phyloP scores from a whole-genome alignment of 2,888 invertebrate species.

The Polymixis lichenea region DNA sequence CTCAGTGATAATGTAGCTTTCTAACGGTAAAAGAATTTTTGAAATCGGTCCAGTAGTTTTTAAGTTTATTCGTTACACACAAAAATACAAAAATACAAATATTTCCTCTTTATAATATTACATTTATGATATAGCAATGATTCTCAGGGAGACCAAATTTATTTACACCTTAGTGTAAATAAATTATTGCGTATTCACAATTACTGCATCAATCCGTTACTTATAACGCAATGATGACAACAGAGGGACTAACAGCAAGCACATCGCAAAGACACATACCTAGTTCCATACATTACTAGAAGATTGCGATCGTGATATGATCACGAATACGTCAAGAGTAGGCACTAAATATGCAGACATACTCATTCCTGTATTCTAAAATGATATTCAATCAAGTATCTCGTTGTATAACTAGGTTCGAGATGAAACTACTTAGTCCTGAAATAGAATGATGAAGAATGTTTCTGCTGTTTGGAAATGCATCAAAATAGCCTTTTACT shows the following conservation, averaged over 20 bases:
- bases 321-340: conserved; percentile 47
- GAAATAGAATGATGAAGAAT: background rate
- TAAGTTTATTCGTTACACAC: too few relatives aligned
- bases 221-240: background rate
- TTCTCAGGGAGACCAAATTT: background rate
- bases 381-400: background rate
- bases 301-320: conserved; percentile 42
- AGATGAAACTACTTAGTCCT: conserved; percentile 10
- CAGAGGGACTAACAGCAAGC: background rate
- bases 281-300: conserved; percentile 32
- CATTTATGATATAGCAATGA: too few relatives aligned
- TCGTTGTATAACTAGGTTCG: background rate
- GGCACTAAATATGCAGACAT: conserved; percentile 36
- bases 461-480: background rate
- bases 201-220: too few relatives aligned
- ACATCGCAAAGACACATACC: conserved; percentile 28
- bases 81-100: too few relatives aligned
- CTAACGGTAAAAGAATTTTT: too few relatives aligned
- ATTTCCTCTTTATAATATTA: too few relatives aligned
- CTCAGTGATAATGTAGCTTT: too few relatives aligned
- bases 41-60: too few relatives aligned
- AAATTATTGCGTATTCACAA: too few relatives aligned
- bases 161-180: too few relatives aligned
- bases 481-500: background rate
- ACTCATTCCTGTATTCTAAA: conserved; percentile 26